Conservation (phyloP, 2,888 invertebrate species). For the Molanna angustata region DNA sequence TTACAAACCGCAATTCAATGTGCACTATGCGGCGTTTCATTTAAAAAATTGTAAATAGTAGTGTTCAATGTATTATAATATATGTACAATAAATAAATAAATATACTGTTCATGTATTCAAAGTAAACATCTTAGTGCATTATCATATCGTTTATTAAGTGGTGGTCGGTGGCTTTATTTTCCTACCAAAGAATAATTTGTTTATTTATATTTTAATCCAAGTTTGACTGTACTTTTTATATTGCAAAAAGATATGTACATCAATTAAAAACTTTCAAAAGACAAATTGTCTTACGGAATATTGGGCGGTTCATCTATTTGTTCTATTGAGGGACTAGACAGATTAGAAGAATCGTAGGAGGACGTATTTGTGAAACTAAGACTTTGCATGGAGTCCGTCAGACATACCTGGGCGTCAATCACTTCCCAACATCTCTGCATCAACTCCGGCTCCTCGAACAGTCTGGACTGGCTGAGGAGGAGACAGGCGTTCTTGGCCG, state of each 20-base stretch:
- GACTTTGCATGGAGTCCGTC: conserved; percentile 22
- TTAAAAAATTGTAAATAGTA: no score
- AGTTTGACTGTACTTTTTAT: no score
- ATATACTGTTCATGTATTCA: no score
- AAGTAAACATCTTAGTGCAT: no score
- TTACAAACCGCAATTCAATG: no score
- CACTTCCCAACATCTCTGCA: conserved; percentile 97
- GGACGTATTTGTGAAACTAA: conserved; percentile 16
- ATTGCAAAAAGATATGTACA: no score
- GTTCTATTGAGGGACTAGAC: conserved; percentile 24
- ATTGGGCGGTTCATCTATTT: conserved; percentile 22
- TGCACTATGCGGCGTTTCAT: no score
- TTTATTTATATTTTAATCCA: neutral
- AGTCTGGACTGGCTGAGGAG: conserved; percentile 91
- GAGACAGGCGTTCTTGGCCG: conserved; percentile 94
- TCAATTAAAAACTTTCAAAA: no score
- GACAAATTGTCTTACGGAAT: conserved; percentile 20
- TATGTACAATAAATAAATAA: no score
- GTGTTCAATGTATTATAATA: no score
- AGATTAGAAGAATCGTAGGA: conserved; percentile 24
- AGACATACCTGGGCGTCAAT: conserved; percentile 87
- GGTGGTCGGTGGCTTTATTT: no score
- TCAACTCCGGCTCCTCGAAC: conserved; percentile 95
- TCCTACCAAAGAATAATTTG: neutral
- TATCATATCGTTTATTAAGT: no score